These are phyloP conservation scores for Sesia bembeciformis DNA, from an alignment of 2,888 invertebrate species.

Conservation along the genomic window DNA sequence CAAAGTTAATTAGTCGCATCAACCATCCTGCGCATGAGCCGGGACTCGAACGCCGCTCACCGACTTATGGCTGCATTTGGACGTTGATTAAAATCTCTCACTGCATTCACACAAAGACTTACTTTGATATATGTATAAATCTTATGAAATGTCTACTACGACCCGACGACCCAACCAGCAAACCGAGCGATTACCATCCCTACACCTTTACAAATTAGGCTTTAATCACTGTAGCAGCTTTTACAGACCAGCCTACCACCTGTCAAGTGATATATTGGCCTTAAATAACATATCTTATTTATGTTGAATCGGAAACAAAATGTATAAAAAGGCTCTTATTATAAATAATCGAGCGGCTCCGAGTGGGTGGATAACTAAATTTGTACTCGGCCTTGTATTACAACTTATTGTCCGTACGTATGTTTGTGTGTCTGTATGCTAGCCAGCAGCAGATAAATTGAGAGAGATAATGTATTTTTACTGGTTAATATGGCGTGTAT, in stretches of 20 bases:
- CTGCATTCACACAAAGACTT: conserved; percentile 66
- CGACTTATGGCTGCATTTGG: conserved; percentile 30
- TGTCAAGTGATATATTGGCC: conserved; percentile 73
- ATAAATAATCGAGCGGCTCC: conserved; percentile 55
- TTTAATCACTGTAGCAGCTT: conserved; percentile 23
- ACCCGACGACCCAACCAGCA: conserved; percentile 28
- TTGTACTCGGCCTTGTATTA: conserved; percentile 61
- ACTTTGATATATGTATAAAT: conserved; percentile 71
- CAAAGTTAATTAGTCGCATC: conserved; percentile 11
- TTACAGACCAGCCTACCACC: conserved; percentile 57
- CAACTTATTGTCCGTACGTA: conserved; percentile 42
- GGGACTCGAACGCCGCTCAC: conserved; percentile 32
- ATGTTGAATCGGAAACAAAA: conserved; percentile 74
- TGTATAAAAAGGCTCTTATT: conserved; percentile 65
- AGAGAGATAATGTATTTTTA: conserved; percentile 49
- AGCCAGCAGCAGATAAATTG: conserved; percentile 49
- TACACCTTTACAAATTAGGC: conserved; percentile 22
- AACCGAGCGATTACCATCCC: conserved; percentile 22
- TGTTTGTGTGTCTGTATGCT: conserved; percentile 17
- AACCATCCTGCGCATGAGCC: conserved; percentile 30
- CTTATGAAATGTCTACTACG: conserved; percentile 55
- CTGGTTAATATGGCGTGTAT: conserved; percentile 32
- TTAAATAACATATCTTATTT: conserved; percentile 76
- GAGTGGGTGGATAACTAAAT: conserved; percentile 70
- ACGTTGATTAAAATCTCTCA: conserved; percentile 72